Base-by-base conservation (phyloP, 2,797 vertebrate species). In the Coregonus ussuriensis region DNA sequence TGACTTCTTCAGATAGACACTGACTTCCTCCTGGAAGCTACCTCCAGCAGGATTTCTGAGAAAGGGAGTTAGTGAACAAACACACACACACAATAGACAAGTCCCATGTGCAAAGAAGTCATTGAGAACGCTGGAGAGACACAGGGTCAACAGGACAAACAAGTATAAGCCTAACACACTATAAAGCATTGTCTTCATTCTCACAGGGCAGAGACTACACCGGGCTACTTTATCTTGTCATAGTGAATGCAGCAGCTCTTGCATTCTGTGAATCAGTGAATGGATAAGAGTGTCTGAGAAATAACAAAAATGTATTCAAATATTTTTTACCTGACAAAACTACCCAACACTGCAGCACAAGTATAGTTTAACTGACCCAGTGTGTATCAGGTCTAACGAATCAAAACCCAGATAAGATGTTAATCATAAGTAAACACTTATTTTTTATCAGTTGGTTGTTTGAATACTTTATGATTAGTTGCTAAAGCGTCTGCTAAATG, bases 41-140 rank as follows among this genome's bases (percentile, higher is more conserved):
- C 35, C 33, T 33, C 72, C 35, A 84, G 77, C 82, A 85, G 81
- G 83, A 86, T 87, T 91, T 91, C 89, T 88, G 90, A 89, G 91
- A 92, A 91, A 83, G 25, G 81, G 84, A 82, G 81, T 84, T 81
- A 52, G 87, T 74, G 79, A 82, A 33, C 31, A 29, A 9, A 37
- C 56, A 51, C n/a, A 56, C 51, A 52, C 51, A 72, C 35, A 67
- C 47, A 67, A 72, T 67, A 59, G 37, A 71, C 18, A 79, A 54
- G 67, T 69, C 67, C 18, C 37, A 51, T 9, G n/a, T 51, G 16
- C n/a, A 70, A 70, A 41, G 18, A 70, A 70, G 68, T 21, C 9
- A 37, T 51, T 5, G 16, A 51, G 16, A 25, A 16, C 1, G 4
- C 56, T n/a, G n/a, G 37, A 16, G 16, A 35, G 33, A 59, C 3